Conservation (phyloP, 2,113 vertebrate genomes). For the Tragelaphus scriptus region DNA sequence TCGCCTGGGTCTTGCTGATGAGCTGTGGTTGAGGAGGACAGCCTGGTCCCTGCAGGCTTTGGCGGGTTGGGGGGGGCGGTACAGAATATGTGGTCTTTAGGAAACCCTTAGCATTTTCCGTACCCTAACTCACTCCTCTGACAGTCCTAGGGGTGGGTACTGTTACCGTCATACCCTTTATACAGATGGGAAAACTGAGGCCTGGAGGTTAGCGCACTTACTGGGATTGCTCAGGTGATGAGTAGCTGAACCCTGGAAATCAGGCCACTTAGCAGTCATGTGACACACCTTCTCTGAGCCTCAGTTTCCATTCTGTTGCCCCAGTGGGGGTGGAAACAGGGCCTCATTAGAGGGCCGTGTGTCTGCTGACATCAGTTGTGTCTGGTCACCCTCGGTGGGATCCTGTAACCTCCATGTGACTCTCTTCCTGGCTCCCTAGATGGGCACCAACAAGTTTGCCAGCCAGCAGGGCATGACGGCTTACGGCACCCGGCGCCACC, state of each 20-base stretch:
- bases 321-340: neutral
- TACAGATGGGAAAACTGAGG: neutral
- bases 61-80: fast-evolving
- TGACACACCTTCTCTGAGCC: neutral
- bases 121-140: neutral
- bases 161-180: neutral
- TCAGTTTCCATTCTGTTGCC: neutral
- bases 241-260: neutral
- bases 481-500: slow-evolving; percentile 92
- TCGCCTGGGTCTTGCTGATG: neutral
- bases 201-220: neutral
- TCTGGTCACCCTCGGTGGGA: neutral
- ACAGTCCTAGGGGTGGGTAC: neutral
- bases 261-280: neutral
- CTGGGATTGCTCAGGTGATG: neutral
- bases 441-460: slow-evolving; percentile 96
- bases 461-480: slow-evolving; percentile 98
- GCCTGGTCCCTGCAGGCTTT: neutral
- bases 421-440: slow-evolving; percentile 76
- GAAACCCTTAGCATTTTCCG: neutral
- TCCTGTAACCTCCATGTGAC: neutral
- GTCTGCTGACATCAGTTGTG: neutral
- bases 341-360: neutral
- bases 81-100: neutral
- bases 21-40: neutral